A percentile compares a stretch with the other conserved stretches of the same genome.
These are phyloP conservation scores for Diaperis boleti DNA, from an alignment of 2,888 invertebrate genomes.

Conservation along the genomic window DNA sequence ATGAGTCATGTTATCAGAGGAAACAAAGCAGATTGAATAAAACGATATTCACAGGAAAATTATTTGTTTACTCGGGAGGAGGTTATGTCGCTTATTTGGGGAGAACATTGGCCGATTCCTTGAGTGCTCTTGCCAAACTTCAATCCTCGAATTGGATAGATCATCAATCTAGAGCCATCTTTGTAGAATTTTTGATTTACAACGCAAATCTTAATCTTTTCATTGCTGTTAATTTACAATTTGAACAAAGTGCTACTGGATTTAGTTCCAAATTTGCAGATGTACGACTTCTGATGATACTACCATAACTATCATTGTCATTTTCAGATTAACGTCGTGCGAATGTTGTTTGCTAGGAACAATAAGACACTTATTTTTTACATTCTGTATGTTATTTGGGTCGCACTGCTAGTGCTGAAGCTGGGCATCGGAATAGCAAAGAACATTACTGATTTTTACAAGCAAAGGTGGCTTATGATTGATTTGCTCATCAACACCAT, in stretches of 20 bases:
- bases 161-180: conserved; percentile 49
- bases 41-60: conserved; percentile 51
- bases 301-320: not conserved
- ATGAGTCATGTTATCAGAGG: not conserved
- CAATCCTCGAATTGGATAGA: conserved; percentile 54
- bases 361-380: conserved; percentile 46
- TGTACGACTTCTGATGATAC: not conserved
- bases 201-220: conserved; percentile 57
- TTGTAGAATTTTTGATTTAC: conserved; percentile 56
- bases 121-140: conserved; percentile 49
- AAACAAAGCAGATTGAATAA: not conserved
- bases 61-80: conserved; percentile 54
- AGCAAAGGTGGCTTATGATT: conserved; percentile 51
- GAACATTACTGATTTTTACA: conserved; percentile 43
- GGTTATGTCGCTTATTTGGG: conserved; percentile 57
- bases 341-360: conserved; percentile 50
- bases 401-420: conserved; percentile 47
- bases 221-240: conserved; percentile 49
- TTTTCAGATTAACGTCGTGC: conserved; percentile 54
- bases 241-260: conserved; percentile 56
- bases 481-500: conserved; percentile 53
- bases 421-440: conserved; percentile 43
- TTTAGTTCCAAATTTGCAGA: conserved; percentile 28
- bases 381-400: conserved; percentile 45
- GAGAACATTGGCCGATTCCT: conserved; percentile 49